Conservation (phyloP, 2,888 invertebrate genomes). For the Amblyjoppa proteus region DNA sequence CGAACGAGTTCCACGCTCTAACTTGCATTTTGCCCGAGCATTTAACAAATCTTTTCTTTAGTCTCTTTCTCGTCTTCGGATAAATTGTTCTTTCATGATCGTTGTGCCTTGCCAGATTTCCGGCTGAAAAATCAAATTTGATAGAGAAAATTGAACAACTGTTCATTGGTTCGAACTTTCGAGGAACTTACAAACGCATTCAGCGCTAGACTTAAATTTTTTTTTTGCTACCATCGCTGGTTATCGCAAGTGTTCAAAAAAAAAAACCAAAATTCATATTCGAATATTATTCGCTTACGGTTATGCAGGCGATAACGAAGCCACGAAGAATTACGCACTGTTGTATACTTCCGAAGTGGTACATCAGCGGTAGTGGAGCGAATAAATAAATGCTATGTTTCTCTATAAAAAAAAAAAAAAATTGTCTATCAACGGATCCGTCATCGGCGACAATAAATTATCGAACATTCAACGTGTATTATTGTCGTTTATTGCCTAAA, state of each 20-base stretch:
- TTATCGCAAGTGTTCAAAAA: conserved; percentile 13
- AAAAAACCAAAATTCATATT: conserved; percentile 18
- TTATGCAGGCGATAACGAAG: conserved; percentile 34
- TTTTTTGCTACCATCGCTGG: conserved; percentile 39
- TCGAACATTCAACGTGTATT: conserved; percentile 42
- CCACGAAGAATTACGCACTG: conserved; percentile 5
- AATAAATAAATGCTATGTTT: conserved; percentile 28
- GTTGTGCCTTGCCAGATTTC: conserved; percentile 53
- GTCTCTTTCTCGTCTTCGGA: not conserved
- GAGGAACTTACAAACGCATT: conserved; percentile 6
- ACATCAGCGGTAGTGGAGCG: not conserved
- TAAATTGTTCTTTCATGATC: not conserved
- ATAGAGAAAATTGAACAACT: not conserved
- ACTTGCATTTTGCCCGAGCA: not conserved
- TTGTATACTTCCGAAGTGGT: conserved; percentile 2
- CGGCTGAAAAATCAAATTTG: conserved; percentile 7
- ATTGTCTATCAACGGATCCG: not conserved
- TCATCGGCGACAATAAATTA: not conserved
- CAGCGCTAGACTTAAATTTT: not conserved
- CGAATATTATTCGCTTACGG: conserved; percentile 1
- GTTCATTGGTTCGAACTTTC: not conserved
- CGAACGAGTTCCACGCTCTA: not conserved
- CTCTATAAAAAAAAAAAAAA: conserved; percentile 4
- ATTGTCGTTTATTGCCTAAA: conserved; percentile 75
- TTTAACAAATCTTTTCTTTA: not conserved